These are phyloP conservation scores for Caenorhabditis sp. DNA, from an alignment of 2,888 invertebrate genomes.

Conservation along the genomic window DNA sequence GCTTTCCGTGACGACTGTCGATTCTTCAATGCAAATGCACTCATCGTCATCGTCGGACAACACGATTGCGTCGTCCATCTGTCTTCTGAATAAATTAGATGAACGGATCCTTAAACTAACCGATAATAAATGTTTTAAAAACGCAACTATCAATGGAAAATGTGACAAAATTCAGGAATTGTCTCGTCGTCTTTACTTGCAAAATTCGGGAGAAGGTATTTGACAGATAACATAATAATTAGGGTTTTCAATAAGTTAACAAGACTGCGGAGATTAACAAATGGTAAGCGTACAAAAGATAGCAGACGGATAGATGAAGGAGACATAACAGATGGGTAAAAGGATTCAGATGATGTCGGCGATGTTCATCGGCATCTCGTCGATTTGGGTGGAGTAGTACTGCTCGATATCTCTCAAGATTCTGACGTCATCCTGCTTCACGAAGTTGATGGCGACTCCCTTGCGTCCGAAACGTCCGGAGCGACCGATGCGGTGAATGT, in stretches of 20 bases:
- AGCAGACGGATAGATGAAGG: not conserved
- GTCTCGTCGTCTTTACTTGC: not conserved
- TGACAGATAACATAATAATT: not conserved
- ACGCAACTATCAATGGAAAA: no score
- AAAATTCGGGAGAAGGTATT: not conserved
- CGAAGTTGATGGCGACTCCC: slow-evolving; percentile 99
- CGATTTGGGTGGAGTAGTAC: slow-evolving; percentile 99
- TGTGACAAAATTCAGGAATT: no score
- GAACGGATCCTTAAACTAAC: no score
- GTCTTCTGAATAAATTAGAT: no score
- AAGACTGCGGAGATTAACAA: not conserved
- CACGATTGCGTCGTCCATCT: slow-evolving; percentile 26
- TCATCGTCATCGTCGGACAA: slow-evolving; percentile 40
- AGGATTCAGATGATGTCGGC: slow-evolving; percentile 52
- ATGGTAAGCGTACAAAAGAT: not conserved
- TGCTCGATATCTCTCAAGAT: slow-evolving; percentile 99
- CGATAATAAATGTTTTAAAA: no score
- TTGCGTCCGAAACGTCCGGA: slow-evolving; percentile 98
- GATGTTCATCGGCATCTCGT: slow-evolving; percentile 93
- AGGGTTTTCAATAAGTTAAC: not conserved
- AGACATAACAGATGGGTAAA: not conserved
- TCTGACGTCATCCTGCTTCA: slow-evolving; percentile 97
- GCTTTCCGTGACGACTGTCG: slow-evolving; percentile 14
- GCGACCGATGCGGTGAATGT: slow-evolving; percentile 97
- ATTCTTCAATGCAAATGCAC: slow-evolving; percentile 46